These are phyloP conservation scores for Molossus molossus DNA, from an alignment of 2,797 vertebrate species.

Conservation along the genomic window DNA sequence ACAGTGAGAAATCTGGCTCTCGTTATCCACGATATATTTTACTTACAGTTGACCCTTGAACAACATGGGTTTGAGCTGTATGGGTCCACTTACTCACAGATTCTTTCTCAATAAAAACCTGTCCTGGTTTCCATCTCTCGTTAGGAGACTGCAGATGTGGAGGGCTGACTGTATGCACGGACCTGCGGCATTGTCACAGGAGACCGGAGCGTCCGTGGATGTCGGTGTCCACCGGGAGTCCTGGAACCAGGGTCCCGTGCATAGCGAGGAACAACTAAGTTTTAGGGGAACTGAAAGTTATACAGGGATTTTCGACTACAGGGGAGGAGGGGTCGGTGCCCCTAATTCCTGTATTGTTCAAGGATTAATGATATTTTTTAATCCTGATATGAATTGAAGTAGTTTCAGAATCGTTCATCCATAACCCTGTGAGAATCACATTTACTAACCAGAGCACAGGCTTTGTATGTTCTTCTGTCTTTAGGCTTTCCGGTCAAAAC, in stretches of 20 bases:
- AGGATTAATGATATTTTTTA: constrained; percentile 7
- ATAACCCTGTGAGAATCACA: not conserved
- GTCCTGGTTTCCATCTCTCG: not conserved
- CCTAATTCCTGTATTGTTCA: not conserved
- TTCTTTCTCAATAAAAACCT: too few species aligned
- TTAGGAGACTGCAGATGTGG: not conserved
- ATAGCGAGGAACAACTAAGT: not conserved
- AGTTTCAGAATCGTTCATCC: not conserved
- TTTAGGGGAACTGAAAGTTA: not conserved
- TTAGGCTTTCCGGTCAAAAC: not conserved
- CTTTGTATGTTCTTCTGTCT: not conserved
- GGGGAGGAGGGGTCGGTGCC: too few species aligned
- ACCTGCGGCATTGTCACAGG: not conserved
- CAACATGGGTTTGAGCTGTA: not conserved
- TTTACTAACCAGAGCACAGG: not conserved
- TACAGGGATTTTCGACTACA: not conserved
- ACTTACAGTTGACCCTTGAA: not conserved
- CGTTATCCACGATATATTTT: not conserved
- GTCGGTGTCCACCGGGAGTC: not conserved
- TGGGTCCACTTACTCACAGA: not conserved
- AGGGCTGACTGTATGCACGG: too few species aligned
- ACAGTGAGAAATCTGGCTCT: not conserved
- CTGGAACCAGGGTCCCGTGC: not conserved
- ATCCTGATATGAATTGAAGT: not conserved
- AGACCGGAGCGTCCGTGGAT: not conserved